Evolutionary conservation across 2,888 invertebrate species (phyloP), one percentile per base, ranked within the genome.

Genomic region (Leucozona laternaria): DNA sequence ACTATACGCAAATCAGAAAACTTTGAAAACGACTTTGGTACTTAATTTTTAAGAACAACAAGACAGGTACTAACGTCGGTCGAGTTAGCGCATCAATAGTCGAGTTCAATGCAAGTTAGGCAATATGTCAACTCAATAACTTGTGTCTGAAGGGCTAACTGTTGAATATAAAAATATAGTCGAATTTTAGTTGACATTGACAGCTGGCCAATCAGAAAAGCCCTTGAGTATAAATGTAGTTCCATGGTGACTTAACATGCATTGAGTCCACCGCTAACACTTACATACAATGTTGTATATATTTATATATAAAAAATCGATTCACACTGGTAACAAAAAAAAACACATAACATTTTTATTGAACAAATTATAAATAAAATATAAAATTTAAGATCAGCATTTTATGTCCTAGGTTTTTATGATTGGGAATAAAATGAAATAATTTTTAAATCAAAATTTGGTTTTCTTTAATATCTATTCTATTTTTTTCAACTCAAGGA

Each of bases 11-110:
- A 64, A 45, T 64, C 58, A 53, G 5, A 25, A 20, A 66, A 40
- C 17, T 48, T 10, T 48, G 66, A 57, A 82, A 58, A 78, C 68
- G 22, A 68, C 60, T 68, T 66, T 70, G 79, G 83, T 83, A 79
- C 83, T 83, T 83, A 83, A 83, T 72, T 66, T 66, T 15, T 8
- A 48, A 20, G 43, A 62, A 55, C 57, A 37, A 28, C 34, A 50
- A 60, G 6, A 68, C 1, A 57, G 37, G 64, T 58, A 72, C 64
- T 72, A 45, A 58, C 15, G 66, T 72, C 22, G 10, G 66, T 72
- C 22, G 10, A 64, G 40, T 55, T 55, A 66, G 66, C 17, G 48
- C 28, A 37, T 28, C 8, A 8, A 22, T 22, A 15, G 60, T 15
- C 60, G 7, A 57, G 22, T 17, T 60, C 60, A 22, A 60, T 15